phyloP scores from a whole-genome alignment of 2,797 vertebrate species.

The Tinamus major region DNA sequence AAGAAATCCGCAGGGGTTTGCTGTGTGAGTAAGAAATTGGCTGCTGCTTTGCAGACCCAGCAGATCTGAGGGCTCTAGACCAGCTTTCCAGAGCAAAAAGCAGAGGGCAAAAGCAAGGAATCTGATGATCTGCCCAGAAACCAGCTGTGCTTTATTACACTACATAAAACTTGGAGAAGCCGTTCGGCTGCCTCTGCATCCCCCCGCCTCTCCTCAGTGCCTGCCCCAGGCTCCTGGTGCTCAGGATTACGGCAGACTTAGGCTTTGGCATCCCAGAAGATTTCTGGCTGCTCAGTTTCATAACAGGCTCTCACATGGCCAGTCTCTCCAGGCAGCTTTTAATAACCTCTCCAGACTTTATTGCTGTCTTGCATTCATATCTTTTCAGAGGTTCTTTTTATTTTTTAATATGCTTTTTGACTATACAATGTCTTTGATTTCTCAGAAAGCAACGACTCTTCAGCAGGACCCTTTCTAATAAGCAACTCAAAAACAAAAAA shows the following conservation, averaged over 20 bases:
- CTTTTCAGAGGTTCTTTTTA: neutral
- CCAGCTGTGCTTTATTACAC: neutral
- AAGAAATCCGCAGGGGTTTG: neutral
- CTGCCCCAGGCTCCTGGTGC: neutral
- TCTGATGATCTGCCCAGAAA: neutral
- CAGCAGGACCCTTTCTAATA: neutral
- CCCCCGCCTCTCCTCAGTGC: neutral
- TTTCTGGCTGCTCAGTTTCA: neutral
- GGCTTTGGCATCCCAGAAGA: neutral
- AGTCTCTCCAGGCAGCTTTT: slow-evolving; percentile 11
- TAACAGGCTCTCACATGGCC: neutral
- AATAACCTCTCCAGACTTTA: neutral
- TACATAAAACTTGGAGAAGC: neutral
- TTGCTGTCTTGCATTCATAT: neutral
- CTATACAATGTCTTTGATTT: neutral
- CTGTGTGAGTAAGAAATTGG: neutral
- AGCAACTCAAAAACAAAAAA: neutral
- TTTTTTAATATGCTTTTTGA: neutral
- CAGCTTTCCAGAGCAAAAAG: neutral
- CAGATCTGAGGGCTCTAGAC: accelerated
- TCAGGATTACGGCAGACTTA: neutral
- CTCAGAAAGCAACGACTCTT: neutral
- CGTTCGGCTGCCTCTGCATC: neutral
- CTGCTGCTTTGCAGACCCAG: neutral
- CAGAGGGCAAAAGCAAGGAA: neutral